Conservation (phyloP, 2,113 vertebrate genomes). For the Gallinago jamesoni region DNA sequence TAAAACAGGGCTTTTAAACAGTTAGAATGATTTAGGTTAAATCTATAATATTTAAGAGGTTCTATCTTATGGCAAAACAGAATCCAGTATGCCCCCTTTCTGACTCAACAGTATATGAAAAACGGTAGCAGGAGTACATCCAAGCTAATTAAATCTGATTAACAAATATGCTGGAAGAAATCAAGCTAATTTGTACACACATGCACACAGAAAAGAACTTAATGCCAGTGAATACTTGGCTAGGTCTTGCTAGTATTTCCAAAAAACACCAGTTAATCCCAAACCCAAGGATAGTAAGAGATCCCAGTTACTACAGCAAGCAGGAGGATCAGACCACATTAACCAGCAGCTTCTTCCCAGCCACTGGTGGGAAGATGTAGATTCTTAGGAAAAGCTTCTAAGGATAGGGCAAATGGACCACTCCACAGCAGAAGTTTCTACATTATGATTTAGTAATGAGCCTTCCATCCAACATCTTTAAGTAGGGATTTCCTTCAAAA, state of each 20-base stretch:
- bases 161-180: slow-evolving; percentile 12
- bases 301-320: background rate
- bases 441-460: background rate
- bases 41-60: background rate
- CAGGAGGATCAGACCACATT: background rate
- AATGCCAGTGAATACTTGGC: background rate
- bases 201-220: background rate
- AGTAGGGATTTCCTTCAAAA: background rate
- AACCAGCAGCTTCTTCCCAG: background rate
- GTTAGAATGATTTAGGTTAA: background rate
- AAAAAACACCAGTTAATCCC: background rate
- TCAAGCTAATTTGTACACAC: background rate
- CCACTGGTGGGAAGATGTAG: background rate
- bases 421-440: background rate
- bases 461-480: background rate
- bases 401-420: background rate
- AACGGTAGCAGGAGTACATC: background rate
- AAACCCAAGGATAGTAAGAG: background rate
- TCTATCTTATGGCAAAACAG: background rate
- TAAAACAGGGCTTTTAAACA: background rate
- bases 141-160: slow-evolving; percentile 1
- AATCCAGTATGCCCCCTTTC: background rate
- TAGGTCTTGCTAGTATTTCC: background rate
- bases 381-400: background rate
- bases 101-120: background rate